Evolutionary conservation across 2,113 vertebrate genomes (phyloP).

Genomic region (Vidua macroura): DNA sequence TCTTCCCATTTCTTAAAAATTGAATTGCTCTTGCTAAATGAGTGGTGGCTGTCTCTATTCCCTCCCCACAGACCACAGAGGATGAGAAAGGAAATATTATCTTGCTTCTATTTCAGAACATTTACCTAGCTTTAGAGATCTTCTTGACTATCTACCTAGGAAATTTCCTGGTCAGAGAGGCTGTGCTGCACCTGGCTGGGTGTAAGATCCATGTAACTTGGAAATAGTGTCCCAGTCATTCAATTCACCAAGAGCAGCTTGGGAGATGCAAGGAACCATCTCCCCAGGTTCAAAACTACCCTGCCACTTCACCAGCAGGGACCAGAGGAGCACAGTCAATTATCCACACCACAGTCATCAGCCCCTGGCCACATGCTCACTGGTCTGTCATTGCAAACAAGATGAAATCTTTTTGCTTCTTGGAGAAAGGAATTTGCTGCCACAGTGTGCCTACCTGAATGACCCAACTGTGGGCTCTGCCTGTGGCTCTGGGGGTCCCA

Average conservation of each 20-base stretch:
- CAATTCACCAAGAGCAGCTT: not conserved
- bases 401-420: not conserved
- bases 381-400: not conserved
- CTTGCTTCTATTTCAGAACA: constrained; percentile 25
- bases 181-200: not conserved
- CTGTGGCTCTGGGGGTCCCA: not conserved
- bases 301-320: not conserved
- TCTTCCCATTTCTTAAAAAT: constrained; percentile 53
- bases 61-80: constrained; percentile 20
- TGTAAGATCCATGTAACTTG: not conserved
- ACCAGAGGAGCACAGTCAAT: not conserved
- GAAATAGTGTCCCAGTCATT: not conserved
- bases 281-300: not conserved
- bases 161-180: not conserved
- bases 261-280: not conserved
- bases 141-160: not conserved
- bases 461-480: not conserved
- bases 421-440: not conserved
- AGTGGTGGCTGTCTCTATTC: constrained; percentile 44
- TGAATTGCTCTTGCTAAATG: constrained; percentile 49
- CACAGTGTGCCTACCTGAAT: not conserved
- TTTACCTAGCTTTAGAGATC: not conserved
- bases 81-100: constrained; percentile 10
- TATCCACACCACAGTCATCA: not conserved
- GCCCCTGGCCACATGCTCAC: fast-evolving